Percentiles rank a stretch among this genome's conserved stretches.
Evolutionary conservation across 2,113 vertebrate genomes (phyloP).

Genomic region (Triplophysa tibetana): DNA sequence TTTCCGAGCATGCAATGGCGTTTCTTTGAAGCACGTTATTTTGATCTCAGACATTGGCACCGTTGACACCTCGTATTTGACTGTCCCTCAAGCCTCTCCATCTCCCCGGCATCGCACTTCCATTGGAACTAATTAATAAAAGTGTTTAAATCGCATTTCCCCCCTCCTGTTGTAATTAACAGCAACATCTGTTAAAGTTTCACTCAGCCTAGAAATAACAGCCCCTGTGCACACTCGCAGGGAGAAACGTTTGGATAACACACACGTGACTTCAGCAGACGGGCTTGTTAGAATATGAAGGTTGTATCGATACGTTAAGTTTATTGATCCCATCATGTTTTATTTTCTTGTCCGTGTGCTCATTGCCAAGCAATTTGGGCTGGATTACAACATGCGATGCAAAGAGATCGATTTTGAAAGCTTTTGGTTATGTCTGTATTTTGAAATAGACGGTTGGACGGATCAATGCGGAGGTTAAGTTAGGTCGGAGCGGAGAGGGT

Average conservation of each 20-base stretch:
- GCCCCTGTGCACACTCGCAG: constrained; percentile 33
- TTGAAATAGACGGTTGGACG: constrained; percentile 11
- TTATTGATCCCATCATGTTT: neutral
- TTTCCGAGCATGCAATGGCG: neutral
- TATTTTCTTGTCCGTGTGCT: constrained; percentile 20
- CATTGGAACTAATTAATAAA: constrained; percentile 59
- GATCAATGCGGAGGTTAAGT: constrained; percentile 22
- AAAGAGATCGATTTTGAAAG: constrained; percentile 2
- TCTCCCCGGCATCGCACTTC: constrained; percentile 46
- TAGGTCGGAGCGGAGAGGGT: neutral
- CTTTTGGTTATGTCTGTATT: constrained; percentile 38
- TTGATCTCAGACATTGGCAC: constrained; percentile 43
- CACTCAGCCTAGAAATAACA: constrained; percentile 46
- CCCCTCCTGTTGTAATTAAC: constrained; percentile 53
- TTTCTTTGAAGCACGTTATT: constrained; percentile 46
- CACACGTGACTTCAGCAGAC: neutral
- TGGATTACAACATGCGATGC: constrained; percentile 30
- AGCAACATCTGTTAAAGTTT: constrained; percentile 58
- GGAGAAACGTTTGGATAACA: constrained; percentile 8
- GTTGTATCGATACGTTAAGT: neutral
- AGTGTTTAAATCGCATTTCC: constrained; percentile 53
- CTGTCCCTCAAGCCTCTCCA: constrained; percentile 48
- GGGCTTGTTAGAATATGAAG: constrained; percentile 20
- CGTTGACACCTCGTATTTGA: constrained; percentile 46
- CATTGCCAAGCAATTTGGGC: constrained; percentile 10